A percentile compares a stretch with the other conserved stretches of the same genome.
Conservation (phyloP, 1,140 invertebrate species). For the Laupala kohalensis region DNA sequence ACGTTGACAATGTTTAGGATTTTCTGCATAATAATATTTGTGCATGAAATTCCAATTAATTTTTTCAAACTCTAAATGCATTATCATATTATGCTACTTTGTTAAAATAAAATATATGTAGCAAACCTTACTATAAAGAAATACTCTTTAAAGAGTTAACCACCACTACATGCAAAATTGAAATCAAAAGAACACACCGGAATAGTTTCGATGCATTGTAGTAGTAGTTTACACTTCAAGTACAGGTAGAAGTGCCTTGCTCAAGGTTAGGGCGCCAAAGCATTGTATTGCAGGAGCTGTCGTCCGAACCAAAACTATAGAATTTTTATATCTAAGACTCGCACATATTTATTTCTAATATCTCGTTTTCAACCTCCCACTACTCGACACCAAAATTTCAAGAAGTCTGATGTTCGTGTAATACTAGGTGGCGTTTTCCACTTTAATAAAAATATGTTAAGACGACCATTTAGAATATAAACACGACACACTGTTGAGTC, state of each 20-base stretch:
- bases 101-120: no score
- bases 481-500: background rate
- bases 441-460: background rate
- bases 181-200: no score
- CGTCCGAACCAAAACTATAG: background rate
- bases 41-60: no score
- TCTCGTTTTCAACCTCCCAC: background rate
- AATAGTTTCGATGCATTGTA: no score
- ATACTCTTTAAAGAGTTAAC: no score
- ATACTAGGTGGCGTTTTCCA: background rate
- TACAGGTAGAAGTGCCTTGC: background rate
- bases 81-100: background rate
- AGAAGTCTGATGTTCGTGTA: background rate
- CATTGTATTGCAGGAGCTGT: background rate
- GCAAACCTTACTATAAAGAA: background rate
- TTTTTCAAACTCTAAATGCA: no score
- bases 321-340: background rate
- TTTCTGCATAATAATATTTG: no score
- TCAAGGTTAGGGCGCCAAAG: background rate
- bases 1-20: no score
- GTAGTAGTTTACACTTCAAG: no score
- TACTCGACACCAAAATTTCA: background rate
- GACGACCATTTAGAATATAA: background rate
- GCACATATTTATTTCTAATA: background rate
- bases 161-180: no score